These are phyloP conservation scores for Siphamia tubifer DNA, from an alignment of 2,113 vertebrate genomes.

Conservation along the genomic window DNA sequence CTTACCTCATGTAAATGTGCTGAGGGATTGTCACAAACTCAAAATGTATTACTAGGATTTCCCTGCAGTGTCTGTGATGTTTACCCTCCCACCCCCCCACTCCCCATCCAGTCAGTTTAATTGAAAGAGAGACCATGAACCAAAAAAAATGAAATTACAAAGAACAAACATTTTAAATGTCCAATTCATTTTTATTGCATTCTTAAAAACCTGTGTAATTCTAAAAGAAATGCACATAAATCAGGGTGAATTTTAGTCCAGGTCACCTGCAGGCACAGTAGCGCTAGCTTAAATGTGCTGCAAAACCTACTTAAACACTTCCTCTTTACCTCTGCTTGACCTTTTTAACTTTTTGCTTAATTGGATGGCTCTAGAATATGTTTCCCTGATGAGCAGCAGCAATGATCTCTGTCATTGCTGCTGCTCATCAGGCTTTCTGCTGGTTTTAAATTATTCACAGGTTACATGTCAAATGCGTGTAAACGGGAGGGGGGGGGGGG, in stretches of 20 bases:
- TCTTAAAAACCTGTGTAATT: neutral
- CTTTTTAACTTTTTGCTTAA: constrained; percentile 4
- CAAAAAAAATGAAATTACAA: neutral
- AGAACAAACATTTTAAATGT: neutral
- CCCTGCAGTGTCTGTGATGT: neutral
- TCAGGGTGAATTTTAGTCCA: neutral
- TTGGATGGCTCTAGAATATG: neutral
- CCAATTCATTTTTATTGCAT: neutral
- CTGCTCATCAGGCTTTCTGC: constrained; percentile 23
- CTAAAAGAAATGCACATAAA: neutral
- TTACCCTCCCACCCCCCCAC: too few species aligned
- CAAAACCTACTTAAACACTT: neutral
- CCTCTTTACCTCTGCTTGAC: neutral
- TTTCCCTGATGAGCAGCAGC: neutral
- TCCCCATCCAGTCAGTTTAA: constrained; percentile 46
- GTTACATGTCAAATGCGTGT: constrained; percentile 7
- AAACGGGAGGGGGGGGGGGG: neutral
- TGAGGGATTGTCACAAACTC: neutral
- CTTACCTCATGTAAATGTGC: too few species aligned
- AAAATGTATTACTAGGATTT: neutral
- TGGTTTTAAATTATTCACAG: constrained; percentile 57
- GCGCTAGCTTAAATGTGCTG: neutral
- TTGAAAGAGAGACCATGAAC: constrained; percentile 26
- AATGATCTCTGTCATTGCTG: neutral
- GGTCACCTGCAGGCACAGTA: neutral